Base-by-base conservation (phyloP, 2,888 invertebrate genomes). In the Euclidia mi region DNA sequence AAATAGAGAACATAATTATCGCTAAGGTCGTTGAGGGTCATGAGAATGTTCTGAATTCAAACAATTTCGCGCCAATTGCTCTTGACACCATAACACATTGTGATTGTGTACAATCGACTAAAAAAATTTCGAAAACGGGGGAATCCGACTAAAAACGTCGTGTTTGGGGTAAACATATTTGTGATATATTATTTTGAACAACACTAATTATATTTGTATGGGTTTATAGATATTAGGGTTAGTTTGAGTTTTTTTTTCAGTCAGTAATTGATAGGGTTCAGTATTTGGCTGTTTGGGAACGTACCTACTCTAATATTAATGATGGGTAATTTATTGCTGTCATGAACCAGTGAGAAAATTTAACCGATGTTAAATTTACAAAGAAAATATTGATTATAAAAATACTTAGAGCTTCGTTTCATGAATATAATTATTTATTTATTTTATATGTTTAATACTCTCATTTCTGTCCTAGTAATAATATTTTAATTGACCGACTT, bases 161-260 rank as follows among this genome's bases (percentile, higher is more conserved):
- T 94, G 92, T 94, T 94, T 94, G 92, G 91, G 91, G 90, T 91
- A 91, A 92, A 94, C 78, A 74, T 48, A 62, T 56, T 64, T 65
- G 82, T 88, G 84, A 88, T 85, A 82, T 86, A 88, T 89, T 84
- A 85, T 86, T 79, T 79, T 78, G 76, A 75, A 88, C 87, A 86
- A 88, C 85, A 89, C 92, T 94, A 94, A 94, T 94, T 93, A 91
- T 90, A 80, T 90, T 93, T 91, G 94, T 93, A 93, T 93, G 75
- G 87, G 78, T 84, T 80, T 85, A 81, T 78, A 68, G 79, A 78
- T 79, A 76, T 67, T n/a, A 77, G 81, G 84, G 85, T 85, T 78
- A 85, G 87, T 85, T 85, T 14, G 34, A 44, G 37, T 65, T 71
- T 68, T 77, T n/a, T 81, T 84, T 84, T 83, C 74, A 73, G 79